These are phyloP conservation scores for Drosophila asahinai DNA, from an alignment of 1,140 invertebrate species.

Conservation along the genomic window DNA sequence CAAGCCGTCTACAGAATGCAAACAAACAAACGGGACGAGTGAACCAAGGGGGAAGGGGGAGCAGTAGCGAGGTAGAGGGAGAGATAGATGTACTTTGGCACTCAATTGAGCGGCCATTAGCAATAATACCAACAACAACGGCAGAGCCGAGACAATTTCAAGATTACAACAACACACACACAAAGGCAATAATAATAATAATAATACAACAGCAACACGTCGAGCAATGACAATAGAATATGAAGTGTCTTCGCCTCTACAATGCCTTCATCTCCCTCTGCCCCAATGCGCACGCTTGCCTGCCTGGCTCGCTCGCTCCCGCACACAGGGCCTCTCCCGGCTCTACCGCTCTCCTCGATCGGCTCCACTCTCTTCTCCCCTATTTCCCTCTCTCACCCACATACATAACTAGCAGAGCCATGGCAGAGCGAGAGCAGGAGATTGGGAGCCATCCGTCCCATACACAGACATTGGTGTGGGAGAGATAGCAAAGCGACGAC, in stretches of 20 bases:
- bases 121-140: slow-evolving; percentile 65
- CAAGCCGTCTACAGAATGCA: slow-evolving; percentile 8
- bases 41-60: not conserved
- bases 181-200: slow-evolving; percentile 35
- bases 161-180: slow-evolving; percentile 71
- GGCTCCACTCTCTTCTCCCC: not conserved
- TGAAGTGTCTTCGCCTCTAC: slow-evolving; percentile 59
- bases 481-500: slow-evolving; percentile 38
- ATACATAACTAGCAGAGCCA: not conserved
- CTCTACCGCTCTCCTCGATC: slow-evolving; percentile 9
- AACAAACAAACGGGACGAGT: slow-evolving; percentile 10
- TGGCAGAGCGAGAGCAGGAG: slow-evolving; percentile 40
- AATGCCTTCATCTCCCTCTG: slow-evolving; percentile 9
- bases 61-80: slow-evolving; percentile 1
- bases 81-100: slow-evolving; percentile 71
- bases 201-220: slow-evolving; percentile 24
- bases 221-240: slow-evolving; percentile 73
- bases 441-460: slow-evolving; percentile 27
- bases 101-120: slow-evolving; percentile 81
- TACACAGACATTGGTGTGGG: slow-evolving; percentile 31
- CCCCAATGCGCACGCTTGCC: slow-evolving; percentile 23
- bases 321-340: too few species aligned
- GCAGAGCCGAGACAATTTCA: slow-evolving; percentile 73
- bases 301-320: slow-evolving; percentile 8
- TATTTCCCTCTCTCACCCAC: not conserved